Base-by-base conservation (phyloP, 2,113 vertebrate species). In the Zosterops lateralis region DNA sequence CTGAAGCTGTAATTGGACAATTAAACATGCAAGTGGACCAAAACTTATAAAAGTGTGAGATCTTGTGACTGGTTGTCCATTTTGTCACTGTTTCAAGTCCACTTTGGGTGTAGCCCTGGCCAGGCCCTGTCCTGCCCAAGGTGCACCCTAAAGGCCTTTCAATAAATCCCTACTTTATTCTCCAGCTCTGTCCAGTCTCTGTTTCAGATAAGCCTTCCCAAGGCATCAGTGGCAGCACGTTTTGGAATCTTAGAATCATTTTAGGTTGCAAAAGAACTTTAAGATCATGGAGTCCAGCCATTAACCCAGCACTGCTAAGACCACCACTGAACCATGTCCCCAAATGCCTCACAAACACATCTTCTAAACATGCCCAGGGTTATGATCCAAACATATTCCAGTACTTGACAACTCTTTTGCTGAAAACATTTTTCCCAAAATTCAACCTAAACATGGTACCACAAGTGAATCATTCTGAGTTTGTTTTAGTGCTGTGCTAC, bases 261-360 rank as follows among this genome's bases (percentile, higher is more conserved):
- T 79, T 18, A 8, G 14, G 7, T 15, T 64, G 42, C 42, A 65
- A 18, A 50, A 36, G 11, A 36, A 10, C 20, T 42, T 34, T 9
- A 9, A 12, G 25, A 17, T 31, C 51, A 34, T 42, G 0, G 0
- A 56, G 57, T 10, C 34, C 17, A 26, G 1, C 6, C 4, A 2
- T 32, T 17, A 36, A 16, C 31, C 20, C 25, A 64, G 42, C 7
- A 14, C n/a, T 70, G n/a, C 56, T 56, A 40, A 45, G 47, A 19
- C 24, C 50, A 20, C 2, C 20, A 7, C 47, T 31, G 58, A 42
- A 5, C 21, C 34, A 3, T 26, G 31, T 22, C 58, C 17, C 44
- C 9, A 4, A 10, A n/a, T 32, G 6, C 14, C 19, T 50, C 50
- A 36, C 7, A 28, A 5, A 40, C 34, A 34, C 16, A 29, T 54